These are phyloP conservation scores for Polyommatus iphigenia DNA, from an alignment of 2,888 invertebrate genomes.

Conservation along the genomic window DNA sequence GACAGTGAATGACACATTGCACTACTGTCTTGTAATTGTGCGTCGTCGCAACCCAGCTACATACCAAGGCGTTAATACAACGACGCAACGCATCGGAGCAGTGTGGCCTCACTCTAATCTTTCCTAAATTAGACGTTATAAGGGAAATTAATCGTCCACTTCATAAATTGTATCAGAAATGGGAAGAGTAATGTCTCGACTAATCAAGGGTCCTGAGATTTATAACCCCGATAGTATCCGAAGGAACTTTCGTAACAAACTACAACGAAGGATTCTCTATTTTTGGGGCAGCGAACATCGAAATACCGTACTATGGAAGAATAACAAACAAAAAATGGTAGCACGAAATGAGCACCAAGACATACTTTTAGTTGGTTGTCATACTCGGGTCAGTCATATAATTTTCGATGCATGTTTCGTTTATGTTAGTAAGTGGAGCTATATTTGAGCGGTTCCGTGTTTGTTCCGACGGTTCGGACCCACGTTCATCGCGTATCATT, in stretches of 20 bases:
- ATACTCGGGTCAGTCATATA: too few species aligned
- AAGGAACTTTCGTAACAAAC: not conserved
- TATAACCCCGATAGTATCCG: not conserved
- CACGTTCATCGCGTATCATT: too few species aligned
- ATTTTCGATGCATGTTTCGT: too few species aligned
- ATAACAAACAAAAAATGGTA: too few species aligned
- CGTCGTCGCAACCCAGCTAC: too few species aligned
- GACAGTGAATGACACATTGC: too few species aligned
- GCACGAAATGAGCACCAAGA: too few species aligned
- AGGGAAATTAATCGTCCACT: constrained; percentile 16
- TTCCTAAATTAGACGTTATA: constrained; percentile 1
- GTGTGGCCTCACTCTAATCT: not conserved
- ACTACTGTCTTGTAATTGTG: too few species aligned
- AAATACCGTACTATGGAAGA: not conserved
- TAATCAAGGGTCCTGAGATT: constrained; percentile 14
- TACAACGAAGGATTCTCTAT: not conserved
- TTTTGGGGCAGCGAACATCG: not conserved
- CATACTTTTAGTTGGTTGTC: too few species aligned
- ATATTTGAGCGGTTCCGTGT: too few species aligned
- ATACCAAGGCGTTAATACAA: not conserved
- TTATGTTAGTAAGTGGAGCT: too few species aligned
- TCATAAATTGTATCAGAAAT: constrained; percentile 3
- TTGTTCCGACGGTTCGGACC: too few species aligned
- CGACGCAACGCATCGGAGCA: not conserved
- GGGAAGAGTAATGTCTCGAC: not conserved